Evolutionary conservation across 2,797 vertebrate species (phyloP), one percentile per base, ranked within the genome.

Genomic region (Channallabes apus): DNA sequence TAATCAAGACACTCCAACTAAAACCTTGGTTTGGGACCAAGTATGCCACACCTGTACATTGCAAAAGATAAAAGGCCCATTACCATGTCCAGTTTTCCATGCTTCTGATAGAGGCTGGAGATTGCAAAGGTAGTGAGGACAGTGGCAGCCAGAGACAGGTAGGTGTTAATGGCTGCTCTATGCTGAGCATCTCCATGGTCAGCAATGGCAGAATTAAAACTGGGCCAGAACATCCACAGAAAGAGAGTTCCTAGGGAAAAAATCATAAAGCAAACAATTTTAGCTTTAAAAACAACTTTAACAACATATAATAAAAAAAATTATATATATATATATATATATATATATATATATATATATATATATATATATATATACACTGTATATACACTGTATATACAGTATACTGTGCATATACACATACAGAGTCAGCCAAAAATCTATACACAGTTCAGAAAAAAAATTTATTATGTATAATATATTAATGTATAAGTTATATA

Each of bases 211-310:
- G 98, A 99, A 93, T 99, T 99, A 92, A 99, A 99, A 89, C 98
- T 99, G 80, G 98, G 98, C 98, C 98, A 99, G 92, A 97, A 99
- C 95, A 99, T 97, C 98, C 98, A 99, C 24, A 99, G 92, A 91
- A 97, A 99, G 56, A 99, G 94, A 4, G 98, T 99, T 3, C 98
- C 98, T 99, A 71, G 22, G 32, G 80, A 15, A 56, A 76, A 80
- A 67, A 4, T n/a, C 17, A 29, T 65, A 29, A 80, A 51, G 38
- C 41, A 80, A 54, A 2, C 12, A 54, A 54, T 24, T n/a, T 67
- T 29, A 46, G 29, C 2, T 46, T 46, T 46, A 46, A 11, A 46
- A 46, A 46, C 9, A 46, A 46, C 41, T 46, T 46, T 46, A 46
- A 46, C 41, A 46, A 46, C 8, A n/a, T n/a, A n/a, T n/a, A n/a